Base-by-base conservation (phyloP, 2,797 vertebrate species). In the Picus viridis region DNA sequence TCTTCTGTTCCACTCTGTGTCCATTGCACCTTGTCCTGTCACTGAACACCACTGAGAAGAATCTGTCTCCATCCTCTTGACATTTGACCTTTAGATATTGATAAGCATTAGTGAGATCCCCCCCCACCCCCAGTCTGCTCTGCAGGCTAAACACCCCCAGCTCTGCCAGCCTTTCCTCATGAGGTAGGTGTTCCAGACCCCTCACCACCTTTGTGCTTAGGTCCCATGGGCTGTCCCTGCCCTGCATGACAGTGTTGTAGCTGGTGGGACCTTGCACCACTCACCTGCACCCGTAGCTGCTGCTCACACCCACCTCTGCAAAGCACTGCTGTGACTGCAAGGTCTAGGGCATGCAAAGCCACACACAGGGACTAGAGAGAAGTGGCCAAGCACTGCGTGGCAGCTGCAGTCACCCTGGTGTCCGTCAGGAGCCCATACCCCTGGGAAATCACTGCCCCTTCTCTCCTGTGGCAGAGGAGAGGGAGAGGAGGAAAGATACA, bases 301-400 rank as follows among this genome's bases (percentile, higher is more conserved):
- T 47, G 8, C 41, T 30, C 3, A 5, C 47, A 43, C 49, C 43
- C 0, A 1, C 43, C 75, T 72, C 53, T 63, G 26, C 34, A 23
- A 65, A 43, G n/a, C 18, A 9, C 53, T 57, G 83, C 69, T 29
- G 74, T 16, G 45, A 9, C 2, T 24, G 56, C 53, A 18, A n/a
- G 32, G 68, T 81, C 53, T 45, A 12, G 74, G 63, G 49, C 20
- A 1, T 4, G 14, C 45, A 23, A 45, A 86, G 58, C 12, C 43
- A 30, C 24, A 1, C 2, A 2, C 17, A 10, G 0, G 2, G 47
- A 4, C 30, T 32, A 7, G 56, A 67, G 39, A 5, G 22, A 47
- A 68, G 70, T 3, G 17, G 16, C 19, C 0, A 0, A 83, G 67
- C 3, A 47, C 58, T 77, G 9, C 0, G 1, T 23, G 45, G 34